Conservation (phyloP, 2,888 invertebrate species). For the Caenorhabditis becei region DNA sequence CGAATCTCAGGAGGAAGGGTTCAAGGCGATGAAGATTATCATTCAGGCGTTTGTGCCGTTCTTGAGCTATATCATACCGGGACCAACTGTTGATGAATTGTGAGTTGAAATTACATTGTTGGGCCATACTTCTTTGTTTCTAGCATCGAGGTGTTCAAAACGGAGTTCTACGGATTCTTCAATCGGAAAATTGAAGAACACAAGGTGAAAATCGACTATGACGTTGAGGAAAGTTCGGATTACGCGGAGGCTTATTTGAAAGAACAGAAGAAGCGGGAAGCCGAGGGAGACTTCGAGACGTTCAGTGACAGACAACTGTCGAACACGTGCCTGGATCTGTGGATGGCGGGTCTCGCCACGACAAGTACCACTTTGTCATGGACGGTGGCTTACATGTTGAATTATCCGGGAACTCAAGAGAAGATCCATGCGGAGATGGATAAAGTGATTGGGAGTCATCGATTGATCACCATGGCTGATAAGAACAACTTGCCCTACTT, state of each 20-base stretch:
- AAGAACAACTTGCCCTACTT: slow-evolving; percentile 64
- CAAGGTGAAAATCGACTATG: slow-evolving; percentile 49
- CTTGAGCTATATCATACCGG: slow-evolving; percentile 22
- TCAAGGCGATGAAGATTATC: slow-evolving; percentile 20
- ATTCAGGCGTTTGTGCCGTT: slow-evolving; percentile 24
- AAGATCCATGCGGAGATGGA: slow-evolving; percentile 69
- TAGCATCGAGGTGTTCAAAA: slow-evolving; percentile 26
- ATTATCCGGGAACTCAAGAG: slow-evolving; percentile 53
- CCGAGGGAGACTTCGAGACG: slow-evolving; percentile 28
- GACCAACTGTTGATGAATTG: slow-evolving; percentile 31
- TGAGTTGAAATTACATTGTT: not conserved
- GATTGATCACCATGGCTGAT: slow-evolving; percentile 65
- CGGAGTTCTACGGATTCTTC: slow-evolving; percentile 46
- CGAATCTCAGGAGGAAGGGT: slow-evolving; percentile 20
- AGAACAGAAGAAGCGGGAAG: slow-evolving; percentile 51
- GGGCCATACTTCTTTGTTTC: not conserved
- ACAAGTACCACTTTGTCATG: slow-evolving; percentile 45
- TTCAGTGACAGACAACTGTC: slow-evolving; percentile 41
- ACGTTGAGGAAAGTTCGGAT: slow-evolving; percentile 33
- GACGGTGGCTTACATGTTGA: slow-evolving; percentile 47
- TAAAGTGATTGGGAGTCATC: slow-evolving; percentile 62
- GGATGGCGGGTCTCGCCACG: slow-evolving; percentile 50
- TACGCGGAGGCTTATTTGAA: slow-evolving; percentile 61
- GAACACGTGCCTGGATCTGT: slow-evolving; percentile 50
- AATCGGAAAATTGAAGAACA: slow-evolving; percentile 55